Percentiles rank a stretch among this genome's conserved stretches.
phyloP scores from a whole-genome alignment of 2,797 vertebrate species.

The Anomalospiza imberbis region DNA sequence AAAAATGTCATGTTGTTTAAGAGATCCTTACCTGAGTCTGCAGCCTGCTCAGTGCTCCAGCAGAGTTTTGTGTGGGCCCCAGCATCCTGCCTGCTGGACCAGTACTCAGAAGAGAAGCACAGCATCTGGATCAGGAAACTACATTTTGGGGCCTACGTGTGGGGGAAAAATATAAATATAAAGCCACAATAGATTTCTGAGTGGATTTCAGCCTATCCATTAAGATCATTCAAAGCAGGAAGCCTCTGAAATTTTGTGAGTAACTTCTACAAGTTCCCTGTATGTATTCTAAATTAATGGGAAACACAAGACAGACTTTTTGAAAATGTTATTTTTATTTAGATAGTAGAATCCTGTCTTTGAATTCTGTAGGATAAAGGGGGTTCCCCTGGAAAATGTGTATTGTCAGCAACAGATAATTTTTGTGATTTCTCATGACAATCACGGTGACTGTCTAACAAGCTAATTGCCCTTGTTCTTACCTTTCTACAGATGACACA shows the following conservation, averaged over 20 bases:
- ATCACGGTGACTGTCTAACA: background rate
- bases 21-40: slow-evolving; percentile 17
- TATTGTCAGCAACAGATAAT: background rate
- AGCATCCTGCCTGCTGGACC: background rate
- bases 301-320: background rate
- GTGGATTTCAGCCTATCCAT: background rate
- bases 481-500: background rate
- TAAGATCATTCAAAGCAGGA: background rate
- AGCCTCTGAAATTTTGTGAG: background rate
- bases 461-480: background rate
- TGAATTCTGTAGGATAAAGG: background rate
- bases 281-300: background rate
- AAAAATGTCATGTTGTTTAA: background rate
- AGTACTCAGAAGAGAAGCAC: background rate
- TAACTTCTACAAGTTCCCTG: background rate
- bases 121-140: background rate
- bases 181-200: background rate
- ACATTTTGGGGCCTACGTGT: background rate
- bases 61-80: background rate
- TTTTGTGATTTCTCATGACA: background rate
- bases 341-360: background rate
- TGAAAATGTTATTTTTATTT: background rate
- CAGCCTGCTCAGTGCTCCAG: background rate
- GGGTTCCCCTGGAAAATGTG: background rate
- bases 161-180: background rate